Conservation (phyloP, 2,113 vertebrate genomes). For the Atractosteus spatula region DNA sequence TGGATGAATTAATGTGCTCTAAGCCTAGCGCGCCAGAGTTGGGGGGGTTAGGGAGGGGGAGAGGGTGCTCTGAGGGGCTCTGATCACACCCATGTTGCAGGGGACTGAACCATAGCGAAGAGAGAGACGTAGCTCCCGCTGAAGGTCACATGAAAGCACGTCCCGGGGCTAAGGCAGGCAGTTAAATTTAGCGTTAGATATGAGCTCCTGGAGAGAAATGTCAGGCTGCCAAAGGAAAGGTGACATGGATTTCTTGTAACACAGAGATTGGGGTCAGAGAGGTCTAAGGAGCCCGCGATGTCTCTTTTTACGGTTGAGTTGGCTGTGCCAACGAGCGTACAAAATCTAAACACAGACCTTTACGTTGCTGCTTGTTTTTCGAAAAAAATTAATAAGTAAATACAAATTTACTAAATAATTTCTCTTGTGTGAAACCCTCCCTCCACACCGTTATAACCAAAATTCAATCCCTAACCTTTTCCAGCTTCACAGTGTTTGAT, state of each 20-base stretch:
- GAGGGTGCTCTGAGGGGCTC: constrained; percentile 28
- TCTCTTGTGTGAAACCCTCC: constrained; percentile 10
- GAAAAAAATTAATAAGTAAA: constrained; percentile 24
- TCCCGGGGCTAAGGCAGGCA: constrained; percentile 22
- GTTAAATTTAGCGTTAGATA: constrained; percentile 25
- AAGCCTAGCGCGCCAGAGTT: constrained; percentile 24
- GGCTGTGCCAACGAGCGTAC: constrained; percentile 61
- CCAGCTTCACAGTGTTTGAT: constrained; percentile 61
- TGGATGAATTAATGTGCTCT: constrained; percentile 37
- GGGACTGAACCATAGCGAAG: constrained; percentile 11
- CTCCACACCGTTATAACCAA: constrained; percentile 26
- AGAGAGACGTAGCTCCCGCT: constrained; percentile 13
- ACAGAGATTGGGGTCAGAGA: constrained; percentile 71
- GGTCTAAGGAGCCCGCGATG: constrained; percentile 64
- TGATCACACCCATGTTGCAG: constrained; percentile 36
- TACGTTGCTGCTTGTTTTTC: constrained; percentile 35
- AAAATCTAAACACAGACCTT: constrained; percentile 73
- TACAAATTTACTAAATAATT: constrained; percentile 39
- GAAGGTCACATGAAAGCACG: constrained; percentile 30
- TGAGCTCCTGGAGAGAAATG: constrained; percentile 20
- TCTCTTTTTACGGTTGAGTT: constrained; percentile 59
- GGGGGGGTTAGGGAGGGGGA: constrained; percentile 14
- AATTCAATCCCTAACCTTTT: constrained; percentile 63
- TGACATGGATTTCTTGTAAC: constrained; percentile 55
- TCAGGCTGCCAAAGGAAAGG: constrained; percentile 47